Evolutionary conservation across 2,113 vertebrate species (phyloP).

Genomic region (Cyprinodon tularosa): DNA sequence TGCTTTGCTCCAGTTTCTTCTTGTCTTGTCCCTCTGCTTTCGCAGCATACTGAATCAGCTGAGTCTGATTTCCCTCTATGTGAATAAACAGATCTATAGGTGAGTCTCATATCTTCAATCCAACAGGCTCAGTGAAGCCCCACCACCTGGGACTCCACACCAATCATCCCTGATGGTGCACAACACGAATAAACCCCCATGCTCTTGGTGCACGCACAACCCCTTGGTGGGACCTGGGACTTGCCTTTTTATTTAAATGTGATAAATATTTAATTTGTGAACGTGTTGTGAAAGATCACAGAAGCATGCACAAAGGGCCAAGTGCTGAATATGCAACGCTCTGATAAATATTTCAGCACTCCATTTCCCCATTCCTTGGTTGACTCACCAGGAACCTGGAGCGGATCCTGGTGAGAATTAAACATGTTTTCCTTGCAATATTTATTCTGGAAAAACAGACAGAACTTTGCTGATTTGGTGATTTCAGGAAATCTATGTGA

Average conservation of each 20-base stretch:
- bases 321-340: slow-evolving; percentile 81
- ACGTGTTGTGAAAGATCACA: slow-evolving; percentile 83
- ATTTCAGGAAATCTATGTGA: slow-evolving; percentile 29
- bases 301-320: slow-evolving; percentile 78
- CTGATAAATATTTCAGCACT: slow-evolving; percentile 83
- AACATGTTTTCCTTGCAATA: slow-evolving; percentile 77
- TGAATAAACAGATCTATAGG: slow-evolving; percentile 63
- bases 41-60: slow-evolving; percentile 42
- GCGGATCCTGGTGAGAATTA: slow-evolving; percentile 80
- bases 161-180: slow-evolving; percentile 64
- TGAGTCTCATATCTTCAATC: slow-evolving; percentile 67
- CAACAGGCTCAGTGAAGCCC: slow-evolving; percentile 64
- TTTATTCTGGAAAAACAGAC: slow-evolving; percentile 75
- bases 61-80: slow-evolving; percentile 56
- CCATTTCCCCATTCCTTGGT: slow-evolving; percentile 75
- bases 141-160: slow-evolving; percentile 61
- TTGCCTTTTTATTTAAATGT: slow-evolving; percentile 82
- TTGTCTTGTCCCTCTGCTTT: slow-evolving; percentile 48
- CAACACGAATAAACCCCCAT: slow-evolving; percentile 39
- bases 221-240: slow-evolving; percentile 41
- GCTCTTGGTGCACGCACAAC: slow-evolving; percentile 28
- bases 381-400: slow-evolving; percentile 76
- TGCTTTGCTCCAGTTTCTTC: slow-evolving; percentile 2
- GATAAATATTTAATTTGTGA: slow-evolving; percentile 84
- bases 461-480: slow-evolving; percentile 31